Percentiles rank a stretch among this genome's conserved stretches.
Evolutionary conservation across 1,140 invertebrate genomes (phyloP).

Genomic region (Leptopilina boulardi): DNA sequence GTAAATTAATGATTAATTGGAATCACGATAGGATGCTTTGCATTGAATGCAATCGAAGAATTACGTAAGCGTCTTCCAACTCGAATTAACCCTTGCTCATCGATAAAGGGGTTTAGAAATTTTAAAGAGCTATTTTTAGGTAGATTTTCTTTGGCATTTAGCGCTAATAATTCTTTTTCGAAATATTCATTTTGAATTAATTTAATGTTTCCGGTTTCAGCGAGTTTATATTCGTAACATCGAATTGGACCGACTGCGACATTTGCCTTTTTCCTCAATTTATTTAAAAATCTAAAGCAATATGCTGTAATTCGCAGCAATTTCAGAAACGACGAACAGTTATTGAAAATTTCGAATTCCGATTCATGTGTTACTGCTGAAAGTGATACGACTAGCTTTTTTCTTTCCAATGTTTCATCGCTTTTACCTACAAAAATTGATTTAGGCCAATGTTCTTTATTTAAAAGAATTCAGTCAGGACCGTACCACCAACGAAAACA

Average conservation of each 20-base stretch:
- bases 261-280: not conserved
- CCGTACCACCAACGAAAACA: conserved; percentile 66
- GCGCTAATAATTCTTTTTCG: not conserved
- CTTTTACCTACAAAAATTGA: not conserved
- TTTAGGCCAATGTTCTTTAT: not conserved
- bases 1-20: not conserved
- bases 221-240: not conserved
- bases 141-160: not conserved
- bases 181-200: not conserved
- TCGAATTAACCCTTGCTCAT: conserved; percentile 48
- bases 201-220: not conserved
- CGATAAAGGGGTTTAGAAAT: conserved; percentile 49
- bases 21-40: not conserved
- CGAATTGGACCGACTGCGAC: not conserved
- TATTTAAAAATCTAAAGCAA: not conserved
- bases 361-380: not conserved
- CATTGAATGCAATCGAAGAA: not conserved
- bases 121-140: not conserved
- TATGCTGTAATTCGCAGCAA: not conserved
- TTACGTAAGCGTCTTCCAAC: conserved; percentile 56
- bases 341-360: not conserved
- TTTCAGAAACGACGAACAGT: not conserved
- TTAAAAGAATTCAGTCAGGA: conserved; percentile 40
- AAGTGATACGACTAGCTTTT: not conserved
- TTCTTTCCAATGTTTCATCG: not conserved